Evolutionary conservation across 2,113 vertebrate genomes (phyloP).

Genomic region (Thamnaconus septentrionalis): DNA sequence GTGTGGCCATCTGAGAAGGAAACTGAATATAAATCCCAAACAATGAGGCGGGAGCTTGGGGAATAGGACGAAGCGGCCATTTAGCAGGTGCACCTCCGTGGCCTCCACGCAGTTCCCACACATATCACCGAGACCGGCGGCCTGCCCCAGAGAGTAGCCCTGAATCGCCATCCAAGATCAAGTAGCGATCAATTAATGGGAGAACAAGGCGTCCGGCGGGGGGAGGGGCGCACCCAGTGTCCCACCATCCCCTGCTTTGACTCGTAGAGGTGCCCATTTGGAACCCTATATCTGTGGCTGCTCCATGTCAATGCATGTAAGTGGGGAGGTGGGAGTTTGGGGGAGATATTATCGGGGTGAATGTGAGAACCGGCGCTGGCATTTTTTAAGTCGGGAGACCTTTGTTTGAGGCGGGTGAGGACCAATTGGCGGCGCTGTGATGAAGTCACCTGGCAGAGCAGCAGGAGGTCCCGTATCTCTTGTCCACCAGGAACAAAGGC

Average conservation of each 20-base stretch:
- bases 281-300: slow-evolving; percentile 79
- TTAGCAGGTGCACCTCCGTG: slow-evolving; percentile 77
- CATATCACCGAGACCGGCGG: slow-evolving; percentile 78
- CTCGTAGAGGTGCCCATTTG: slow-evolving; percentile 74
- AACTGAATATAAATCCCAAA: slow-evolving; percentile 76
- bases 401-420: slow-evolving; percentile 52
- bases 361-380: slow-evolving; percentile 73
- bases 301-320: slow-evolving; percentile 68
- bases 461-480: slow-evolving; percentile 47
- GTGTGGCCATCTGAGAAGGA: slow-evolving; percentile 67
- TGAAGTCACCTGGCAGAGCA: slow-evolving; percentile 64
- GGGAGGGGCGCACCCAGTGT: slow-evolving; percentile 65
- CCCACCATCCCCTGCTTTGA: slow-evolving; percentile 66
- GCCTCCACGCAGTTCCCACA: slow-evolving; percentile 81
- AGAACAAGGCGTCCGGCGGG: slow-evolving; percentile 69
- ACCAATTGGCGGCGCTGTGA: slow-evolving; percentile 52
- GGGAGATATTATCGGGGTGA: slow-evolving; percentile 69
- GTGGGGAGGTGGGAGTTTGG: slow-evolving; percentile 35
- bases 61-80: slow-evolving; percentile 56
- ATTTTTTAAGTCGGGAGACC: slow-evolving; percentile 73
- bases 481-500: slow-evolving; percentile 45
- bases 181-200: slow-evolving; percentile 85
- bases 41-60: slow-evolving; percentile 69
- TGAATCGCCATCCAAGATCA: slow-evolving; percentile 78
- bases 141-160: slow-evolving; percentile 72